Percentiles rank a stretch among this genome's conserved stretches.
Conservation (phyloP, 2,113 vertebrate species). For the Gadus chalcogrammus region DNA sequence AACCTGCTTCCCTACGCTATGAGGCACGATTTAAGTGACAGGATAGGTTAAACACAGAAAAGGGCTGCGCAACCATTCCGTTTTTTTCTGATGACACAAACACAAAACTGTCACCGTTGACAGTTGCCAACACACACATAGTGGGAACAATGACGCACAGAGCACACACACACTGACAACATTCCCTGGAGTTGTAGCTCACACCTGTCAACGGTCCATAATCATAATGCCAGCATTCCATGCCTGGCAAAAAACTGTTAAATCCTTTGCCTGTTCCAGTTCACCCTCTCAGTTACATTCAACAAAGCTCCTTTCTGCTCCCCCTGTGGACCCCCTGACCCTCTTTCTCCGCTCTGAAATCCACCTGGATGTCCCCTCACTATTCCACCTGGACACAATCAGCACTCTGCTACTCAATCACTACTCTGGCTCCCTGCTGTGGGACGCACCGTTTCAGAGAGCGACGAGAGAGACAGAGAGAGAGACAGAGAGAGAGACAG, state of each 20-base stretch:
- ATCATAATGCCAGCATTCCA: neutral
- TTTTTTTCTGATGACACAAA: constrained; percentile 22
- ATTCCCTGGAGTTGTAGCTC: neutral
- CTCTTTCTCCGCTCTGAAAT: neutral
- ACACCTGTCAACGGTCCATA: neutral
- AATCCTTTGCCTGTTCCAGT: neutral
- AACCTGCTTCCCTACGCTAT: neutral
- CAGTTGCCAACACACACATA: constrained; percentile 5
- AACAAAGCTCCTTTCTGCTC: neutral
- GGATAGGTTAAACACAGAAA: neutral
- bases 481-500: neutral
- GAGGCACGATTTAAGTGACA: neutral
- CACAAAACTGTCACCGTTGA: neutral
- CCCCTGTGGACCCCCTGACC: no score
- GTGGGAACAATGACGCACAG: neutral
- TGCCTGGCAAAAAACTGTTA: neutral
- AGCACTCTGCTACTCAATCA: neutral
- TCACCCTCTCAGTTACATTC: neutral
- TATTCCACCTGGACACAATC: neutral
- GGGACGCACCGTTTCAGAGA: neutral
- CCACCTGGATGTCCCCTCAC: neutral
- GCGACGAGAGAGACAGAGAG: neutral
- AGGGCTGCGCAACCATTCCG: neutral
- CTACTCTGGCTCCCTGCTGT: constrained; percentile 20
- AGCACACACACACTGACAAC: neutral